Conservation (phyloP, 2,797 vertebrate species). For the Myripristis murdjan region DNA sequence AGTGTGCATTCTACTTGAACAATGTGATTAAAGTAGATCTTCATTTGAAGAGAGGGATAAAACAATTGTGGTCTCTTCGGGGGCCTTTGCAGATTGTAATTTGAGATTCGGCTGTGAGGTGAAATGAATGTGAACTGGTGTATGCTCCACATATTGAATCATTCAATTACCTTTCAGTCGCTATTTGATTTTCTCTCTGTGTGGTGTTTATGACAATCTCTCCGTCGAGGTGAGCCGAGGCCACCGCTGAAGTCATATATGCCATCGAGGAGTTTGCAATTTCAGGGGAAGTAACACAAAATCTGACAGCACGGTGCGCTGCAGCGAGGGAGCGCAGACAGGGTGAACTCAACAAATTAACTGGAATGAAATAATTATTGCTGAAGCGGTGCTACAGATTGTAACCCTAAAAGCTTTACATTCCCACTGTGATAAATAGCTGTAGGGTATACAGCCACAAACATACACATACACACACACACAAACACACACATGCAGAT, state of each 20-base stretch:
- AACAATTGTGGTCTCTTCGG: constrained; percentile 56
- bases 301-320: not conserved
- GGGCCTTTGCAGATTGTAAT: constrained; percentile 70
- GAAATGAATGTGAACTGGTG: constrained; percentile 70
- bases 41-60: constrained; percentile 54
- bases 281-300: not conserved
- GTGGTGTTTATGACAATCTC: constrained; percentile 44
- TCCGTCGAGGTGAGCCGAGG: constrained; percentile 26
- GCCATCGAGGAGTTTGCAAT: constrained; percentile 12
- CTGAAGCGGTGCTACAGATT: not conserved
- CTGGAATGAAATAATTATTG: constrained; percentile 39
- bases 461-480: constrained; percentile 19
- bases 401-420: constrained; percentile 1
- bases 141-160: constrained; percentile 61
- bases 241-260: constrained; percentile 38
- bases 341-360: constrained; percentile 38
- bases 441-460: not conserved
- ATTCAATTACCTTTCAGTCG: constrained; percentile 67
- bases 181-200: constrained; percentile 52
- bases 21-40: constrained; percentile 68
- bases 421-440: constrained; percentile 13
- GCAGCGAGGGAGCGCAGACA: no score
- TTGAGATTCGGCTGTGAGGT: constrained; percentile 68
- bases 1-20: constrained; percentile 49
- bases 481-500: constrained; percentile 7